These are phyloP conservation scores for Phalanger gymnotis DNA, from an alignment of 2,797 vertebrate genomes.

Conservation along the genomic window DNA sequence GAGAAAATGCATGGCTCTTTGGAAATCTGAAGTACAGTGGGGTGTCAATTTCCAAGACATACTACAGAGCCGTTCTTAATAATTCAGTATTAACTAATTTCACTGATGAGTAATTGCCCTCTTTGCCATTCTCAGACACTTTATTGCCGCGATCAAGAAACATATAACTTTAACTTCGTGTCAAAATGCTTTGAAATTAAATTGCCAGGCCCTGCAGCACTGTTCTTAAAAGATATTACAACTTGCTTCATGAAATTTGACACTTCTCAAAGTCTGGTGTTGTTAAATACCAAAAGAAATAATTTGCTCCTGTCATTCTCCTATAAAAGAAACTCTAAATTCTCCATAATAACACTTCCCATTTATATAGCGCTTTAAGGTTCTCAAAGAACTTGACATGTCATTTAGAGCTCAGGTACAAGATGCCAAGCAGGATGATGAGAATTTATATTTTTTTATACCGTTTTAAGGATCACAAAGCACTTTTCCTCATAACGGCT, in stretches of 20 bases:
- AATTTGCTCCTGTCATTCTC: background rate
- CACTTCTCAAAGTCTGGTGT: background rate
- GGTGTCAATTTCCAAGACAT: background rate
- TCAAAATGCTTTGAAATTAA: constrained; percentile 31
- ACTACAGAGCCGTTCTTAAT: background rate
- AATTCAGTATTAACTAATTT: background rate
- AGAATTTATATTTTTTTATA: background rate
- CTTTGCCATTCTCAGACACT: constrained; percentile 13
- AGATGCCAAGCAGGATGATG: background rate
- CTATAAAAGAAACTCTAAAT: background rate
- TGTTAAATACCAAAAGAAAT: background rate
- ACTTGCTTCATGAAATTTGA: background rate
- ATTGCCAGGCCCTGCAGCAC: background rate
- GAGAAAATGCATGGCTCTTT: background rate
- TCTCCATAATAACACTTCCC: background rate
- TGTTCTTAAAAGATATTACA: constrained; percentile 8
- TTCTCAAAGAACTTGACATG: background rate
- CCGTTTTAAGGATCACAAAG: background rate
- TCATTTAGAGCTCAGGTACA: background rate
- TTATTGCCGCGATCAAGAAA: background rate
- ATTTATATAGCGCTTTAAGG: background rate
- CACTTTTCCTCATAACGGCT: background rate
- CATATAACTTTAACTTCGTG: constrained; percentile 27
- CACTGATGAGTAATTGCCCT: constrained; percentile 3
- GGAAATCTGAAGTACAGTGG: background rate